Percentiles rank a stretch among this genome's conserved stretches.
phyloP scores from a whole-genome alignment of 2,797 vertebrate species.

The Hybognathus amarus region DNA sequence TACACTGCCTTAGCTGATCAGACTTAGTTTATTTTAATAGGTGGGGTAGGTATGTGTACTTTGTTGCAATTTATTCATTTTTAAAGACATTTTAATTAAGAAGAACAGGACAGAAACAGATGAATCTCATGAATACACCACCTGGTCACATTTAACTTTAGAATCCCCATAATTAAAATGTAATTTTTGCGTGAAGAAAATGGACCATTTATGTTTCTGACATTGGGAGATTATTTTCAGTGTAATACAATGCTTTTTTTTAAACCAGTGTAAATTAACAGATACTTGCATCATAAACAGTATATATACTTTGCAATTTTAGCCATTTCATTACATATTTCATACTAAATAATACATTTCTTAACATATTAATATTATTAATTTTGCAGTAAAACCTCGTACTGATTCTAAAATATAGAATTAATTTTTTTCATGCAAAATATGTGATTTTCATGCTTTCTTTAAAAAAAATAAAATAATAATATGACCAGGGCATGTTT shows the following conservation, averaged over 20 bases:
- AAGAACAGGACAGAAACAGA: background rate
- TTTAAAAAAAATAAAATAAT: background rate
- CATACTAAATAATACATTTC: background rate
- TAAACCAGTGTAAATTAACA: background rate
- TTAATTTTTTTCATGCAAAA: slow-evolving; percentile 16
- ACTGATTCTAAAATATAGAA: background rate
- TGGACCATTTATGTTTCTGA: background rate
- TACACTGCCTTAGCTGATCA: slow-evolving; percentile 53
- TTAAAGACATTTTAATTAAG: slow-evolving; percentile 1
- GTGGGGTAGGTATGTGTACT: slow-evolving; percentile 17
- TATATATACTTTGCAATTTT: background rate
- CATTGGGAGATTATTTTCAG: background rate
- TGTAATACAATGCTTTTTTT: background rate
- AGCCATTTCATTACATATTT: background rate
- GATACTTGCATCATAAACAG: background rate
- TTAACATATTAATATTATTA: background rate
- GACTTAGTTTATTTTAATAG: slow-evolving; percentile 4
- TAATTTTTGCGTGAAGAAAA: slow-evolving; percentile 12
- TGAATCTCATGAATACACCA: background rate
- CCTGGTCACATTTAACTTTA: background rate
- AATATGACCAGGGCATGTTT: background rate
- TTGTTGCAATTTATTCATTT: background rate
- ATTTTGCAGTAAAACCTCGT: background rate
- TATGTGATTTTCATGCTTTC: background rate
- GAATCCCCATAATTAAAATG: background rate